Evolutionary conservation across 2,888 invertebrate genomes (phyloP).

Genomic region (Pseudococcus longispinus): DNA sequence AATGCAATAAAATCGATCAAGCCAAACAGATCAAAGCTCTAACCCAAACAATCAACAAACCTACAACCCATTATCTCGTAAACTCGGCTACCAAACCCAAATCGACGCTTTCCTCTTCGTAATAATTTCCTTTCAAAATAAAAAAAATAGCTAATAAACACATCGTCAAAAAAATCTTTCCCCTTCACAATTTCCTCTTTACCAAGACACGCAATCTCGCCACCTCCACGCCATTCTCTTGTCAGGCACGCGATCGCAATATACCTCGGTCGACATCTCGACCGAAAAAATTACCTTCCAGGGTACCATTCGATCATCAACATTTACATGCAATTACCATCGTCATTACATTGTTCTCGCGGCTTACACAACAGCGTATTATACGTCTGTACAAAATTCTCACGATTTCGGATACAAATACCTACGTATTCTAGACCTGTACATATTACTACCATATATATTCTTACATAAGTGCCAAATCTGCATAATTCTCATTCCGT

Average conservation of each 20-base stretch:
- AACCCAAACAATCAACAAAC: neutral
- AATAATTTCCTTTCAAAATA: neutral
- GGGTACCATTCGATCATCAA: neutral
- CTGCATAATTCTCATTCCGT: constrained; percentile 16
- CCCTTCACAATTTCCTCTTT: neutral
- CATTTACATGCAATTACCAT: constrained; percentile 1
- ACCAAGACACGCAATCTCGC: neutral
- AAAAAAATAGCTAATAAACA: neutral
- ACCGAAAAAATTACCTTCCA: neutral
- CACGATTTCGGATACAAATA: constrained; percentile 22
- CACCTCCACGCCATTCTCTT: neutral
- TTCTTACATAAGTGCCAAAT: neutral
- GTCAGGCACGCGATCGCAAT: neutral
- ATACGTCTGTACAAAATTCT: neutral
- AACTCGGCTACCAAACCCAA: neutral
- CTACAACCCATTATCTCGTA: too few species aligned
- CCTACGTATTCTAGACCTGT: neutral
- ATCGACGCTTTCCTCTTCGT: neutral
- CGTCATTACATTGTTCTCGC: constrained; percentile 7
- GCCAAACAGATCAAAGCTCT: neutral
- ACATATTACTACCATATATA: neutral
- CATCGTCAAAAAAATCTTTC: neutral
- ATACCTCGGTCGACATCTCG: neutral
- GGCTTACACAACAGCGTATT: neutral
- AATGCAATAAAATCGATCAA: too few species aligned